Percentiles rank a stretch among this genome's conserved stretches.
Evolutionary conservation across 2,797 vertebrate genomes (phyloP).

Genomic region (Phoebastria nigripes): DNA sequence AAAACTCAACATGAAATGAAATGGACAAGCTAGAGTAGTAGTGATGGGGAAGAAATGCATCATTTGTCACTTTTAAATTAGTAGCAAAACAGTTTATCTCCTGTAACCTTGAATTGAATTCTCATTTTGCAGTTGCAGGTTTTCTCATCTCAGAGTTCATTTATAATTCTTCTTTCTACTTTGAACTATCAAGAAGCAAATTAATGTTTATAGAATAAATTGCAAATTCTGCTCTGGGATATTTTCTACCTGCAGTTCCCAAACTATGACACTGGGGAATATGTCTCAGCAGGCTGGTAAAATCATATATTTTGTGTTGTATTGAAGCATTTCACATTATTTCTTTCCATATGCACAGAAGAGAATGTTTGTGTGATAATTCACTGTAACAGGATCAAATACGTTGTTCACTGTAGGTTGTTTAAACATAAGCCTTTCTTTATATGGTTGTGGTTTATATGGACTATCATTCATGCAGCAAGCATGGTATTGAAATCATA

Average conservation of each 20-base stretch:
- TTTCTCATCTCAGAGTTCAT: background rate
- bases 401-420: background rate
- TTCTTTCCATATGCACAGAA: background rate
- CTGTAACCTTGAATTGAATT: background rate
- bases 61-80: background rate
- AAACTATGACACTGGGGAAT: background rate
- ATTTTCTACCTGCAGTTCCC: background rate
- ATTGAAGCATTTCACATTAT: background rate
- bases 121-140: background rate
- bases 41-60: background rate
- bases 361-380: background rate
- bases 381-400: background rate
- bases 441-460: background rate
- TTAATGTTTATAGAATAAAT: background rate
- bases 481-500: background rate
- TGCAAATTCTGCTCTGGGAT: background rate
- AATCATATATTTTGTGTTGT: background rate
- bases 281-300: background rate
- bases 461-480: background rate
- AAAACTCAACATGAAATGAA: background rate
- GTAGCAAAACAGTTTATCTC: background rate
- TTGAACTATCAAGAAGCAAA: slow-evolving; percentile 17
- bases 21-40: background rate
- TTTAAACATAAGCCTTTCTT: background rate
- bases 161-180: background rate